A percentile compares a stretch with the other conserved stretches of the same genome.
These are phyloP conservation scores for Sphinx pinastri DNA, from an alignment of 2,888 invertebrate species.

Conservation along the genomic window DNA sequence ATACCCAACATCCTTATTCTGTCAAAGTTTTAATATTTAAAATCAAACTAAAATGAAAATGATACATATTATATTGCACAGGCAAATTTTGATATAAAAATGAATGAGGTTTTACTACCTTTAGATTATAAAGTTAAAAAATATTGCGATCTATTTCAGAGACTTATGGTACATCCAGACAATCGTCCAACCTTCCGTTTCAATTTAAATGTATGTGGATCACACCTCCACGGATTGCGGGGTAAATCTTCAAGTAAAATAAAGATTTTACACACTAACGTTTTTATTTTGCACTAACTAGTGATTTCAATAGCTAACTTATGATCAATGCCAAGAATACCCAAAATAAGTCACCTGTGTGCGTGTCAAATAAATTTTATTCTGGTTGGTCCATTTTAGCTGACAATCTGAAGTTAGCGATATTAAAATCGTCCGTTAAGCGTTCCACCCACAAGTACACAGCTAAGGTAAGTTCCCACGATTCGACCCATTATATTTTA, in stretches of 20 bases:
- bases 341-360: too few relatives aligned
- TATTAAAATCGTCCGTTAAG: too few relatives aligned
- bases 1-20: constrained; percentile 27
- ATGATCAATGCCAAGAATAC: too few relatives aligned
- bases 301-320: too few relatives aligned
- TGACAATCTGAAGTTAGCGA: too few relatives aligned
- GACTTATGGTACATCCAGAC: not conserved
- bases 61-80: constrained; percentile 23
- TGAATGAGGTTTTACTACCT: not conserved
- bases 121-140: constrained; percentile 19
- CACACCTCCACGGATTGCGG: not conserved
- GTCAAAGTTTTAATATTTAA: constrained; percentile 12
- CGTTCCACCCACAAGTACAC: too few relatives aligned
- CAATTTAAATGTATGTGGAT: not conserved
- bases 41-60: not conserved
- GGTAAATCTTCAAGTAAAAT: not conserved
- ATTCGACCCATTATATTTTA: too few relatives aligned
- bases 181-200: constrained; percentile 3
- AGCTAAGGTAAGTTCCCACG: too few relatives aligned
- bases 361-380: too few relatives aligned
- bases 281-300: too few relatives aligned
- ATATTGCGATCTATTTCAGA: constrained; percentile 17
- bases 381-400: too few relatives aligned
- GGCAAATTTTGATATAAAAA: constrained; percentile 10
- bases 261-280: not conserved